phyloP scores from a whole-genome alignment of 1,140 invertebrate species.

The Rhagoletis zephyria region DNA sequence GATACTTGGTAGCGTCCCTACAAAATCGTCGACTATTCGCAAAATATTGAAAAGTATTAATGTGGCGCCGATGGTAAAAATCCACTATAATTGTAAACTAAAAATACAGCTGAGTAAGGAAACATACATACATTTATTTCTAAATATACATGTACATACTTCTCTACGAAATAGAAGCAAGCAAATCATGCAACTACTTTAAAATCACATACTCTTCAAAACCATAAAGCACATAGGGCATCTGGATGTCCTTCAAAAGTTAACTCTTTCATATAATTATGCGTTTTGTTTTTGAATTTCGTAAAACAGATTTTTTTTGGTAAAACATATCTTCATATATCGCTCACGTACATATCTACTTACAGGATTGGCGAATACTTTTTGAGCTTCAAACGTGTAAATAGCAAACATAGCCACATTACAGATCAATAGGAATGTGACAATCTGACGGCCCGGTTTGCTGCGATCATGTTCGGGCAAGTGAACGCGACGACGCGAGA shows the following conservation, averaged over 20 bases:
- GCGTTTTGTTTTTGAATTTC: constrained; percentile 53
- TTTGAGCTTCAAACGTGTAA: constrained; percentile 96
- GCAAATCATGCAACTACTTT: constrained; percentile 37
- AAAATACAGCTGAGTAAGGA: too few species aligned
- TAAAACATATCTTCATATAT: constrained; percentile 63
- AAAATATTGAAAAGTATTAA: too few species aligned
- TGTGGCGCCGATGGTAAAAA: too few species aligned
- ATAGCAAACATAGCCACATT: constrained; percentile 96
- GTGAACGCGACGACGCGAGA: constrained; percentile 90
- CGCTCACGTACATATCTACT: constrained; percentile 74
- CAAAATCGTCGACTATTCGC: too few species aligned
- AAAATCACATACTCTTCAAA: constrained; percentile 43
- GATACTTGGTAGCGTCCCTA: too few species aligned
- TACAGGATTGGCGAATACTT: constrained; percentile 91
- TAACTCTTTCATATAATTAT: constrained; percentile 25
- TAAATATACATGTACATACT: background rate
- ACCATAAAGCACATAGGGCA: constrained; percentile 14
- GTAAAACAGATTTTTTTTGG: constrained; percentile 37
- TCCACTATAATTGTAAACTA: too few species aligned
- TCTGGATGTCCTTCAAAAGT: constrained; percentile 7
- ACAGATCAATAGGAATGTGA: constrained; percentile 94
- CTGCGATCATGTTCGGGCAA: constrained; percentile 91
- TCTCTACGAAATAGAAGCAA: constrained; percentile 21
- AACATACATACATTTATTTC: too few species aligned
- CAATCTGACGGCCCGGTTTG: constrained; percentile 94